Conservation (phyloP, 1,140 invertebrate genomes). For the Teleogryllus occipitalis region DNA sequence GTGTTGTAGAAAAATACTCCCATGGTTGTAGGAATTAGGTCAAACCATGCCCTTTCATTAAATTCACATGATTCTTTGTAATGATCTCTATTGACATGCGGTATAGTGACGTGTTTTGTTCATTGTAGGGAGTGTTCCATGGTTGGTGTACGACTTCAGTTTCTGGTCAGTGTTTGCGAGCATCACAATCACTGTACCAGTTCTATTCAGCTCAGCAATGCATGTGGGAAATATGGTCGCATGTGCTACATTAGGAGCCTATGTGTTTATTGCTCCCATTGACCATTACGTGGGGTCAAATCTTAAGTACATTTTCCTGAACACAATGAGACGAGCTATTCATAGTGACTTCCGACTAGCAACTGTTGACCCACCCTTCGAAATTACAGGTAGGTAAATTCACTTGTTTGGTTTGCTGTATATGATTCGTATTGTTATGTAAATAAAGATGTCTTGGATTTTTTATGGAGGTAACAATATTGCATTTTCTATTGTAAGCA, state of each 20-base stretch:
- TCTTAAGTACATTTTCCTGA: slow-evolving; percentile 62
- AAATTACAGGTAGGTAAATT: slow-evolving; percentile 46
- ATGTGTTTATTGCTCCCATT: slow-evolving; percentile 47
- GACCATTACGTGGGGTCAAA: slow-evolving; percentile 55
- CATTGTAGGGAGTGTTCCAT: slow-evolving; percentile 45
- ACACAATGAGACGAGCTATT: slow-evolving; percentile 49
- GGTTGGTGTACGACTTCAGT: slow-evolving; percentile 45
- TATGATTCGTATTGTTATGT: background rate
- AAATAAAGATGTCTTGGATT: background rate
- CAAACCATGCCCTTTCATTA: background rate
- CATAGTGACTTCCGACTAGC: slow-evolving; percentile 49
- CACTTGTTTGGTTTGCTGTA: background rate
- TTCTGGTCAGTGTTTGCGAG: slow-evolving; percentile 53
- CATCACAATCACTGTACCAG: slow-evolving; percentile 41
- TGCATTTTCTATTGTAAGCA: too few species aligned
- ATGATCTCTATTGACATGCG: background rate
- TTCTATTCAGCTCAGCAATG: slow-evolving; percentile 43
- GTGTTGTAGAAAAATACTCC: too few species aligned
- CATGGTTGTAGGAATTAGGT: too few species aligned
- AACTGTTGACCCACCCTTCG: slow-evolving; percentile 50
- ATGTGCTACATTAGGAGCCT: slow-evolving; percentile 54
- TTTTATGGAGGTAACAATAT: too few species aligned
- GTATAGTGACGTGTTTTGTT: slow-evolving; percentile 22
- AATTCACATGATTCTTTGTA: slow-evolving; percentile 21
- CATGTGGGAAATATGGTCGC: slow-evolving; percentile 51